Evolutionary conservation across 1,140 invertebrate species (phyloP).

Genomic region (Drosophila saltans): DNA sequence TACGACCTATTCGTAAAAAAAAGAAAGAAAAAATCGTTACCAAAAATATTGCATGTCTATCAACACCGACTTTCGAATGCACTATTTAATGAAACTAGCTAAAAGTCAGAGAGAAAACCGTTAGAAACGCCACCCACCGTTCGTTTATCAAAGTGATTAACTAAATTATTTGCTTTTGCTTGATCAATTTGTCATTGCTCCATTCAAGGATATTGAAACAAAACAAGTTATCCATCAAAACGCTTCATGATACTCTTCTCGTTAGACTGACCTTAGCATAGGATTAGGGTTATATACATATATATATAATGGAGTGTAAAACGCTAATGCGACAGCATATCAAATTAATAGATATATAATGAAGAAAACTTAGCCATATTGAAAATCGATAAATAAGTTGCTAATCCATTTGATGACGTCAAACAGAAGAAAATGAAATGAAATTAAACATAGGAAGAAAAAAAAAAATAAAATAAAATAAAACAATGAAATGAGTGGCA

Average conservation of each 20-base stretch:
- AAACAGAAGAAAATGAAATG: slow-evolving; percentile 6
- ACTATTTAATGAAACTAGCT: neutral
- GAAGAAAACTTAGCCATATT: slow-evolving; percentile 9
- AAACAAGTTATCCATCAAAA: too few species aligned
- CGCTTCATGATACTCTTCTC: too few species aligned
- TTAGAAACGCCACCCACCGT: too few species aligned
- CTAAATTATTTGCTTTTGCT: too few species aligned
- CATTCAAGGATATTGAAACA: too few species aligned
- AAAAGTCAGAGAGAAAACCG: too few species aligned
- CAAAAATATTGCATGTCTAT: neutral
- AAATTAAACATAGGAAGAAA: neutral
- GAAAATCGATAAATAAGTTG: slow-evolving; percentile 63
- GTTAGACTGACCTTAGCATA: neutral
- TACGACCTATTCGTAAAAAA: neutral
- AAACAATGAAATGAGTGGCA: slow-evolving; percentile 41
- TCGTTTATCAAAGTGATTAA: too few species aligned
- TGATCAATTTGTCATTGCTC: too few species aligned
- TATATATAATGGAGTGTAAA: neutral
- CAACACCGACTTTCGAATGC: neutral
- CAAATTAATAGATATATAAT: slow-evolving; percentile 68
- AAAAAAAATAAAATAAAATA: slow-evolving; percentile 3
- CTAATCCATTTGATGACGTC: slow-evolving; percentile 58
- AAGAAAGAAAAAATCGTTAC: neutral
- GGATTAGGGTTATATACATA: neutral
- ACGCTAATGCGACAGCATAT: slow-evolving; percentile 22